Evolutionary conservation across 2,113 vertebrate species (phyloP).

Genomic region (Pollachius pollachius): DNA sequence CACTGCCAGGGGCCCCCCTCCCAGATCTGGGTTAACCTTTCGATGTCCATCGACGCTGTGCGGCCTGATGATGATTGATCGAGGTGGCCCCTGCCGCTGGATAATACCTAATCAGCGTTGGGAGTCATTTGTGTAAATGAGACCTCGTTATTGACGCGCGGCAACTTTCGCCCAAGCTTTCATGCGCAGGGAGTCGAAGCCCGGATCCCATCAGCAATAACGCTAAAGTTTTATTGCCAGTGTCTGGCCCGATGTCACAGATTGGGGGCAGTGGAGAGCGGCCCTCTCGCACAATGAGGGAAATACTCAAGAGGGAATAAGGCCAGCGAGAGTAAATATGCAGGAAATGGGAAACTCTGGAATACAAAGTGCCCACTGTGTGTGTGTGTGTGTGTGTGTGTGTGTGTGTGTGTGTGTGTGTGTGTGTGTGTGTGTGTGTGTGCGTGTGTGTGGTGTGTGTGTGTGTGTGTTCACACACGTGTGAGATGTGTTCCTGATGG

Average conservation of each 20-base stretch:
- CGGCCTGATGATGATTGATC: constrained; percentile 88
- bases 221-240: background rate
- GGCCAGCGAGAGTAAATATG: no score
- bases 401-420: background rate
- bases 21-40: constrained; percentile 92
- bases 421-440: background rate
- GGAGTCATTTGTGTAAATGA: constrained; percentile 94
- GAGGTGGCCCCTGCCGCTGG: constrained; percentile 85
- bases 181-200: constrained; percentile 66
- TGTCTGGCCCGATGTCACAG: background rate
- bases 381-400: no score
- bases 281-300: background rate
- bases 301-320: background rate
- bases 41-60: constrained; percentile 82
- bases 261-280: background rate
- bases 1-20: constrained; percentile 72
- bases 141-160: constrained; percentile 87
- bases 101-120: constrained; percentile 94
- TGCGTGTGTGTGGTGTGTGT: no score
- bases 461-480: no score
- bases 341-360: no score
- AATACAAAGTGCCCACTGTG: no score
- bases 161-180: constrained; percentile 75
- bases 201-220: constrained; percentile 23
- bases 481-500: background rate